Evolutionary conservation across 2,113 vertebrate genomes (phyloP), one percentile per base, ranked within the genome.

Genomic region (Macheiramphus alcinus): DNA sequence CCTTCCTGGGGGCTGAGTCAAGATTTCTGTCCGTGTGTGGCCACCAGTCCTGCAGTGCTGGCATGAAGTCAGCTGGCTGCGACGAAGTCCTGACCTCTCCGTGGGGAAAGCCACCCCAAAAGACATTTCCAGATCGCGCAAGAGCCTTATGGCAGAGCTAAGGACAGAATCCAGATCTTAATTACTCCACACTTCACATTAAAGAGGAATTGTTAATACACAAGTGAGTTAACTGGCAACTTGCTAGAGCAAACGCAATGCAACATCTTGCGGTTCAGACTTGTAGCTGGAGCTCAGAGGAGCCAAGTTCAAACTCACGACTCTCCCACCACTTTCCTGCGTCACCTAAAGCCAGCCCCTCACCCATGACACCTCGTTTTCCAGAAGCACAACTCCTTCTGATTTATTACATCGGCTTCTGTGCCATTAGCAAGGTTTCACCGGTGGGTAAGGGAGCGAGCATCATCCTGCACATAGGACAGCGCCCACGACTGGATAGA

Each of bases 381-480:
- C 9, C 7, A 53, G 68, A 71, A 75, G 13, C n/a, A 67, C 1
- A 6, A 16, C 20, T 62, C 20, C 3, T 6, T 45, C 5, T 67
- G 36, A 55, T 34, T 45, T 88, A 31, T 13, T 50, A 43, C 26
- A 48, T 0, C 31, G 32, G 16, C 7, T 75, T 42, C 25, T 79
- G 73, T 45, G 52, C 10, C 38, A 45, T 42, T 25, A 90, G 9
- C 38, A 50, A 73, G 6, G 34, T 43, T 73, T 71, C 6, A 1
- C 32, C 0, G 2, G 18, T 0, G 1, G 17, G 10, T 32, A 66
- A 59, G 59, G 63, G 83, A 73, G 23, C 0, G 3, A 88, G 50
- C 4, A 68, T 17, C 45, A 19, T 13, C 23, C 50, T 73, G 19
- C 12, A 18, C 0, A 0, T 4, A 50, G 50, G 47, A 26, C 21